Conservation (phyloP, 2,797 vertebrate species). For the Paratrypauchen microcephalus region DNA sequence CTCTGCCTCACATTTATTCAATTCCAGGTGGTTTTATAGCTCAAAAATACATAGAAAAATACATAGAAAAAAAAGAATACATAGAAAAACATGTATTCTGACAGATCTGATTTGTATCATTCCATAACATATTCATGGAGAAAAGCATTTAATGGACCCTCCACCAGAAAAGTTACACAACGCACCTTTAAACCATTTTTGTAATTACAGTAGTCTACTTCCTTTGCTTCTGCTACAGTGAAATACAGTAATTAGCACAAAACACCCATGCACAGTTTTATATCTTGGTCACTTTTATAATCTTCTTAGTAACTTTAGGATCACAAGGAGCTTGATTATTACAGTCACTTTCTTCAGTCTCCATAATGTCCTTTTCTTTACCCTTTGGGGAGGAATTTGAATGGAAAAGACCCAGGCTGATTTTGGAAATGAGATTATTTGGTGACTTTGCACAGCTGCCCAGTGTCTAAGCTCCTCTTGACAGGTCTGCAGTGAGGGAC, state of each 20-base stretch:
- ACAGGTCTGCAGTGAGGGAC: slow-evolving; percentile 56
- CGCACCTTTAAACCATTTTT: neutral
- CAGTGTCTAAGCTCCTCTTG: slow-evolving; percentile 61
- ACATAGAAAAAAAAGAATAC: no score
- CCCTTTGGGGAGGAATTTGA: slow-evolving; percentile 57
- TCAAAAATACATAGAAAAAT: no score
- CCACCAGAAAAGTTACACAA: no score
- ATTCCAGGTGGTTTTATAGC: no score
- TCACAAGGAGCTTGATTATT: slow-evolving; percentile 54
- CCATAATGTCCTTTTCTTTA: slow-evolving; percentile 45
- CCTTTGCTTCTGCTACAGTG: neutral
- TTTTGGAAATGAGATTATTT: slow-evolving; percentile 65
- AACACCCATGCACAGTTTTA: slow-evolving; percentile 60
- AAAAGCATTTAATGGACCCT: no score
- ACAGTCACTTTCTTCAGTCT: slow-evolving; percentile 29
- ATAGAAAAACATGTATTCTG: no score
- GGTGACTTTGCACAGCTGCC: slow-evolving; percentile 48
- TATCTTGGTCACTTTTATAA: slow-evolving; percentile 59
- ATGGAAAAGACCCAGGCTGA: slow-evolving; percentile 58
- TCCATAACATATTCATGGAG: no score
- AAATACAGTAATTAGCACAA: slow-evolving; percentile 21
- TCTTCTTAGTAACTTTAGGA: slow-evolving; percentile 61
- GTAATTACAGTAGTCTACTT: neutral
- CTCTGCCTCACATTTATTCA: no score
- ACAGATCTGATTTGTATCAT: no score